These are phyloP conservation scores for Oncorhynchus nerka DNA, from an alignment of 2,113 vertebrate species.

Conservation along the genomic window DNA sequence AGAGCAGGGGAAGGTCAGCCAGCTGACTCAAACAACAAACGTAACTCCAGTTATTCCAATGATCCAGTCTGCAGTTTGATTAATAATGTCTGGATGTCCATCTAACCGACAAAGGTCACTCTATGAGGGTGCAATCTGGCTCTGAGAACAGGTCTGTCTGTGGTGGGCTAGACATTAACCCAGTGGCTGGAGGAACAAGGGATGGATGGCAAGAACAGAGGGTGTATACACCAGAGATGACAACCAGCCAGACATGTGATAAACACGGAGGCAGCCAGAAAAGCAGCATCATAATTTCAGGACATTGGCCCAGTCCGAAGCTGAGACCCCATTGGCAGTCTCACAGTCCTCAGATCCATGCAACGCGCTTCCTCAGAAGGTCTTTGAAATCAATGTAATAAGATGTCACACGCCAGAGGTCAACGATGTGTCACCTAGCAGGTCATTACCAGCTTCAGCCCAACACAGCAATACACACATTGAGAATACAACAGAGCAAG, in stretches of 20 bases:
- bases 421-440: not conserved
- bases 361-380: constrained; percentile 7
- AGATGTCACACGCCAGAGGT: not conserved
- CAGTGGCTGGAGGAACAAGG: constrained; percentile 29
- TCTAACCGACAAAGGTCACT: constrained; percentile 34
- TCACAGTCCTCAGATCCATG: constrained; percentile 12
- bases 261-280: not conserved
- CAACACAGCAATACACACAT: not conserved
- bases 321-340: constrained; percentile 3
- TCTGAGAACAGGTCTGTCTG: constrained; percentile 35
- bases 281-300: constrained; percentile 15
- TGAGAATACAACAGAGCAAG: constrained; percentile 1
- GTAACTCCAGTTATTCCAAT: not conserved
- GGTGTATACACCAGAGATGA: constrained; percentile 27
- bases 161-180: constrained; percentile 17
- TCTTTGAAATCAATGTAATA: constrained; percentile 3
- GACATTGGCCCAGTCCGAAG: constrained; percentile 33
- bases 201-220: not conserved
- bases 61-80: constrained; percentile 28
- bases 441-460: not conserved
- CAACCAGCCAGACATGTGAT: constrained; percentile 35
- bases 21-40: constrained; percentile 28
- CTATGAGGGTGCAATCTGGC: constrained; percentile 36
- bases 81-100: constrained; percentile 20
- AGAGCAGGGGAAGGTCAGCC: constrained; percentile 52